Conservation (phyloP, 2,797 vertebrate species). For the Fistularia commersonii region DNA sequence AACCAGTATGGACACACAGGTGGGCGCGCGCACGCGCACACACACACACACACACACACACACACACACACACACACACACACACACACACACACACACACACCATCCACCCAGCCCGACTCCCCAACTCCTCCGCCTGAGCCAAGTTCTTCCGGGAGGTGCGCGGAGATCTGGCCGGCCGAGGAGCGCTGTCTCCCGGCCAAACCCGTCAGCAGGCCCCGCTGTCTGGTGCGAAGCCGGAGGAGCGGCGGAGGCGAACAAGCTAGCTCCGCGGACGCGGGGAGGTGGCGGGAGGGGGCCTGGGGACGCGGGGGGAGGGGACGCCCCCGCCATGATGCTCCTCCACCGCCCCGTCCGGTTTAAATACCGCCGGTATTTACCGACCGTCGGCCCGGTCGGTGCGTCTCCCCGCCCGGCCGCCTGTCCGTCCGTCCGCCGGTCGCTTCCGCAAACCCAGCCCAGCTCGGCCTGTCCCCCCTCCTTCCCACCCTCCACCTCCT, state of each 20-base stretch:
- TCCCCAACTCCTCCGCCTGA: constrained; percentile 24
- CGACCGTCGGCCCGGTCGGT: constrained; percentile 6
- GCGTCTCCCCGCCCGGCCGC: constrained; percentile 16
- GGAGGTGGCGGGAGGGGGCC: too few species aligned
- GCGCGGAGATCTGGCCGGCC: constrained; percentile 32
- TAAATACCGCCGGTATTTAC: constrained; percentile 1
- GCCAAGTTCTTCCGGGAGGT: constrained; percentile 40
- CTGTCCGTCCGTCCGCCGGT: constrained; percentile 31
- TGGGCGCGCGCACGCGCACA: neutral
- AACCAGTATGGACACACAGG: constrained; percentile 20
- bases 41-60: constrained; percentile 16
- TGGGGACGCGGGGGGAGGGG: too few species aligned
- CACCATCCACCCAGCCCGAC: too few species aligned
- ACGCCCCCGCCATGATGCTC: constrained; percentile 22
- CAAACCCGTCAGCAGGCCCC: constrained; percentile 32
- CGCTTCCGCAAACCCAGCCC: constrained; percentile 70
- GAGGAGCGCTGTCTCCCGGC: constrained; percentile 18
- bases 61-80: neutral
- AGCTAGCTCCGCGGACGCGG: too few species aligned
- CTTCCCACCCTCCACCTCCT: neutral
- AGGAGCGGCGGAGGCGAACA: too few species aligned
- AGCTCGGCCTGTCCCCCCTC: constrained; percentile 35
- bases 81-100: constrained; percentile 10
- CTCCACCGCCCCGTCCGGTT: constrained; percentile 6
- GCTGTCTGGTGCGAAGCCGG: constrained; percentile 25